These are phyloP conservation scores for Buphagus erythrorhynchus DNA, from an alignment of 2,797 vertebrate genomes.

Conservation along the genomic window DNA sequence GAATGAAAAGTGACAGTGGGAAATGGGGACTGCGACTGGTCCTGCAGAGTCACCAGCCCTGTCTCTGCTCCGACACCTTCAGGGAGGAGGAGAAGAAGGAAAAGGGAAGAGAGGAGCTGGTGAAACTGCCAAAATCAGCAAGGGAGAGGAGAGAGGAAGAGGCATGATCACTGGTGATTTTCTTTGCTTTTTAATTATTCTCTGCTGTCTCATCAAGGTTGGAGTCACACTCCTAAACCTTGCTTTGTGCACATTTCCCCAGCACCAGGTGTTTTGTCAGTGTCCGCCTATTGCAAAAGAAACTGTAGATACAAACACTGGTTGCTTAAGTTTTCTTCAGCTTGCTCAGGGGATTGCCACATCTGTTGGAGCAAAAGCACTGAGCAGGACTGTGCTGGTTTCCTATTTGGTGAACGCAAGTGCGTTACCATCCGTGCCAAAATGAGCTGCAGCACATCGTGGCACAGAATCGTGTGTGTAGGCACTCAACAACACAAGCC, in stretches of 20 bases:
- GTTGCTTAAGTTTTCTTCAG: neutral
- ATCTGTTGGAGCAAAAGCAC: neutral
- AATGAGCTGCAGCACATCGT: neutral
- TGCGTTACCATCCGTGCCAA: fast-evolving
- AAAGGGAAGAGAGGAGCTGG: neutral
- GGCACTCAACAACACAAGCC: neutral
- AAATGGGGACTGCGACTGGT: neutral
- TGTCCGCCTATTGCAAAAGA: neutral
- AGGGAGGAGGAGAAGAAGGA: neutral
- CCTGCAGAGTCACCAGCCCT: neutral
- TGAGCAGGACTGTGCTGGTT: fast-evolving
- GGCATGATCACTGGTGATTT: neutral
- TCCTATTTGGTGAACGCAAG: fast-evolving
- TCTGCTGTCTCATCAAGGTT: neutral
- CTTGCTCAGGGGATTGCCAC: neutral
- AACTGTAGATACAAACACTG: neutral
- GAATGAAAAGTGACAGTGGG: neutral
- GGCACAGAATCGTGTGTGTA: fast-evolving
- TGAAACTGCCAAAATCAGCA: neutral
- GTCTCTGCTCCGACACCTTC: neutral
- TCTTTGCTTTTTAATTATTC: constrained; percentile 2
- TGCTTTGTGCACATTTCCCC: neutral
- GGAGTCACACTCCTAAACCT: neutral
- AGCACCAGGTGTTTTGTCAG: neutral
- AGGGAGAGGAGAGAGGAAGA: neutral